phyloP scores from a whole-genome alignment of 2,888 invertebrate genomes.

The Xylota sylvarum region DNA sequence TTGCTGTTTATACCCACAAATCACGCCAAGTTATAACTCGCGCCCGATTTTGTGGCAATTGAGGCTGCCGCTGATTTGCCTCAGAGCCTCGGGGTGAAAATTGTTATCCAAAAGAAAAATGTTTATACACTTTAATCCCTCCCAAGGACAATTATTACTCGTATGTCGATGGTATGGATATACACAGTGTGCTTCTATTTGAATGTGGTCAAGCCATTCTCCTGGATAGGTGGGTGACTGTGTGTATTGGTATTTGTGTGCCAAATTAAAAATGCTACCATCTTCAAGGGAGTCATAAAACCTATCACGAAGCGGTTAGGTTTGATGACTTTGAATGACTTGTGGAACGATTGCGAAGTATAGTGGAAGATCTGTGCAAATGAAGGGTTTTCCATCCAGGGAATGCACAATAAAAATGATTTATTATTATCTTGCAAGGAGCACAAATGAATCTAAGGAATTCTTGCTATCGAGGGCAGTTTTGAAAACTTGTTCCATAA shows the following conservation, averaged over 20 bases:
- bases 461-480: not conserved
- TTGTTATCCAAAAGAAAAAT: slow-evolving; percentile 59
- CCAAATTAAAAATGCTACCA: slow-evolving; percentile 26
- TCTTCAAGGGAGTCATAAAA: slow-evolving; percentile 58
- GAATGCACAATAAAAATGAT: slow-evolving; percentile 56
- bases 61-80: slow-evolving; percentile 56
- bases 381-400: slow-evolving; percentile 11
- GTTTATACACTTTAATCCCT: slow-evolving; percentile 56
- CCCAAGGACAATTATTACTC: slow-evolving; percentile 71
- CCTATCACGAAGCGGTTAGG: slow-evolving; percentile 63
- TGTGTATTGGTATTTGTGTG: slow-evolving; percentile 9
- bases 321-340: slow-evolving; percentile 41
- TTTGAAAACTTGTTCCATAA: slow-evolving; percentile 10
- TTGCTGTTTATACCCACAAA: slow-evolving; percentile 71
- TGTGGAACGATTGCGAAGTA: slow-evolving; percentile 28
- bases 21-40: slow-evolving; percentile 72
- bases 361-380: slow-evolving; percentile 2
- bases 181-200: not conserved
- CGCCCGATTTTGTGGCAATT: slow-evolving; percentile 67
- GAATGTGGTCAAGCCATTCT: slow-evolving; percentile 1
- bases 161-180: slow-evolving; percentile 1
- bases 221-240: not conserved
- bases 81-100: slow-evolving; percentile 66
- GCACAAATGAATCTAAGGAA: slow-evolving; percentile 9
- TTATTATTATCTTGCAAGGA: slow-evolving; percentile 44